Evolutionary conservation across 92 coral and sea anemone genomes (phyloP), one percentile per base, ranked within the genome.

Genomic region (Montipora capitata): DNA sequence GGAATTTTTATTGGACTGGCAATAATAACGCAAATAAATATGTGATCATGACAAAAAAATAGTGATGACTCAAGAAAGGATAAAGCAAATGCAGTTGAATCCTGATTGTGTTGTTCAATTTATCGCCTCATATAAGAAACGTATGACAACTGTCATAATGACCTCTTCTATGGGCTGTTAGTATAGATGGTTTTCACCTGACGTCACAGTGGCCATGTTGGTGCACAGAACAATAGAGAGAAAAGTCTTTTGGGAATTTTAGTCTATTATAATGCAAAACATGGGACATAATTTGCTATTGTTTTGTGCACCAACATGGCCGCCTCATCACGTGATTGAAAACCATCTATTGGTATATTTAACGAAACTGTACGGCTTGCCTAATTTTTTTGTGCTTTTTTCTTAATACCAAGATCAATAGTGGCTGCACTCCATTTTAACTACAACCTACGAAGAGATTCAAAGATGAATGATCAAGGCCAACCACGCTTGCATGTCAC

Each of bases 401-500:
- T 82, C 13, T 56, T 83, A 2, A 10, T 72, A 27, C 72, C 52
- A 51, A 49, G 91, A 65, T 20, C 91, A 49, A 80, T 87, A 40
- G 72, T 87, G 45, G 74, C 91, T 41, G 87, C 91, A 13, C 63
- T 88, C 12, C 92, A 88, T 18, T 88, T 88, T 35, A 81, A 88
- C 44, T 88, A 81, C 69, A 88, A 88, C 58, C 72, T 88, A 0
- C 57, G 49, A 4, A 72, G 87, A 54, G 91, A 87, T 7, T 18
- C 86, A 72, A 59, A 87, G 76, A 44, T 63, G 4, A 82, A 81
- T 74, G 81, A 73, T 15, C 62, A 81, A 17, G 87, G 70, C 48
- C 5, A 88, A 39, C 41, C 66, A 57, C 64, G 72, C 17, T 81
- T 85, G 13, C 56, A 27, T 18, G 76, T 85, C 74, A 48, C 63